Base-by-base conservation (phyloP, 2,888 invertebrate species). In the Drosophila colorata region DNA sequence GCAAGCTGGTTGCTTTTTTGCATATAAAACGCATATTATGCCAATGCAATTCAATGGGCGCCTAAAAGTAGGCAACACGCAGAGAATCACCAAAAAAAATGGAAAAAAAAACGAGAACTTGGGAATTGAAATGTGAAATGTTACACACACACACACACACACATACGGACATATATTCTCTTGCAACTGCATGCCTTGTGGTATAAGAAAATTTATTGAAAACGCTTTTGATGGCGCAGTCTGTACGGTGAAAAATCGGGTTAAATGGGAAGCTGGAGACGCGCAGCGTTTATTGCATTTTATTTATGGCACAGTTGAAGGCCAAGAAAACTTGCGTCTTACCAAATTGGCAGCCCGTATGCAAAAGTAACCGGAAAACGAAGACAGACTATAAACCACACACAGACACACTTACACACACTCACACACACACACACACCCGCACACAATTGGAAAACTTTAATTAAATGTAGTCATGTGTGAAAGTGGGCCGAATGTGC, bases 251-350 rank as follows among this genome's bases (percentile, higher is more conserved):
- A n/a, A 16, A 23, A 18, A 40, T 23, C 16, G 35, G 43, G n/a
- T 37, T 43, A 14, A 47, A 53, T 56, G 33, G 47, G 37, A 20
- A 44, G 49, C n/a, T 31, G 31, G n/a, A 49, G 58, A 41, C 47
- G 40, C 66, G 56, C 11, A 33, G 49, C 60, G 69, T 74, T 77
- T 77, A 77, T 83, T 81, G 80, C 78, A 73, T 75, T 81, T 81
- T 81, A 81, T 81, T 81, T 81, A 81, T 83, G 69, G 69, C 67
- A 40, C 47, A 70, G 53, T 68, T 71, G 74, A 78, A 81, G 82
- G 78, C 74, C 70, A 78, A 81, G 82, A 79, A 78, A 81, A 81
- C 78, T 79, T 78, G 60, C 63, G 49, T 72, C 49, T 71, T 78
- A 40, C 66, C 47, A 64, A 78, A 81, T 78, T 81, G 81, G 59